A percentile compares a stretch with the other conserved stretches of the same genome.
Evolutionary conservation across 2,888 invertebrate genomes (phyloP).

Genomic region (Nomada ruficornis): DNA sequence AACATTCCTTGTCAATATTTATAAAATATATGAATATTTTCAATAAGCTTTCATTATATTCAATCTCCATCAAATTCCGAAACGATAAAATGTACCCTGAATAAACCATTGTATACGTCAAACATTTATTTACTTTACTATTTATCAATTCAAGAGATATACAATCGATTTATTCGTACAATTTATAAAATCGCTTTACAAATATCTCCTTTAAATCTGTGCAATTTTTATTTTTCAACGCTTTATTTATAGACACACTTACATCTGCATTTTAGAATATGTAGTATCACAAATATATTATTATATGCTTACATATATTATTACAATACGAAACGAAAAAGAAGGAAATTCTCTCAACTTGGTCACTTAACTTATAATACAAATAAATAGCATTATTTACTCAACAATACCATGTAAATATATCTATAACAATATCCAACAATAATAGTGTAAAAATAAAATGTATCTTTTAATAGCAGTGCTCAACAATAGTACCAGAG

Average conservation of each 20-base stretch:
- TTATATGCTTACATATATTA: slow-evolving; percentile 15
- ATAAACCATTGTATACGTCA: slow-evolving; percentile 14
- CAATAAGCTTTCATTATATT: background rate
- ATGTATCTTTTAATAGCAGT: slow-evolving; percentile 8
- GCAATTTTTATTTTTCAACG: slow-evolving; percentile 7
- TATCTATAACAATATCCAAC: slow-evolving; percentile 5
- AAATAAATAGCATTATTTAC: slow-evolving; percentile 1
- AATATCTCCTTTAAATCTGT: background rate
- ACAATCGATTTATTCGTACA: background rate
- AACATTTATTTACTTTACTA: slow-evolving; percentile 13
- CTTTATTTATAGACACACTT: slow-evolving; percentile 40
- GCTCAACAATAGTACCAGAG: background rate
- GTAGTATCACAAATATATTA: slow-evolving; percentile 33
- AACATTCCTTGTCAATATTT: background rate
- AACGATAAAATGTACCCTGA: slow-evolving; percentile 14
- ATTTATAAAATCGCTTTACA: background rate
- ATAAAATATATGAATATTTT: slow-evolving; percentile 13
- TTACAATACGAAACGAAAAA: slow-evolving; percentile 1
- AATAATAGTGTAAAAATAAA: slow-evolving; percentile 13
- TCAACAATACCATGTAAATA: slow-evolving; percentile 4
- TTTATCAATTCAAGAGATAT: background rate
- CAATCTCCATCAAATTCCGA: slow-evolving; percentile 1
- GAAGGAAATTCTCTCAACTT: slow-evolving; percentile 2
- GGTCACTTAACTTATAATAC: background rate
- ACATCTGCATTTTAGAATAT: slow-evolving; percentile 22